These are phyloP conservation scores for Takifugu bimaculatus DNA, from an alignment of 2,113 vertebrate genomes.

Conservation along the genomic window DNA sequence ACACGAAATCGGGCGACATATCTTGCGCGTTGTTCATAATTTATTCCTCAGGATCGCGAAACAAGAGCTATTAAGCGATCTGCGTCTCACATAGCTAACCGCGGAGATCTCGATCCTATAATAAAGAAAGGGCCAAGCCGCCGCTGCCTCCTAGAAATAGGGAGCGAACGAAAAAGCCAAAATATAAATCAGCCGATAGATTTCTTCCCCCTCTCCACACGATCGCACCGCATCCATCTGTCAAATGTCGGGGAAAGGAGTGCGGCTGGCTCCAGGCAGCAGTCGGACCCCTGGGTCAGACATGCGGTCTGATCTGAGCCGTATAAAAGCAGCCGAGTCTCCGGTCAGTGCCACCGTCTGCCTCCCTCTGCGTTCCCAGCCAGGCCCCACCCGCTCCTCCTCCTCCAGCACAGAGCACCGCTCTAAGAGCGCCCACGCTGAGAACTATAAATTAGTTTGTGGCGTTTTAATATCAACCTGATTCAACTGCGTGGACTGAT, in stretches of 20 bases:
- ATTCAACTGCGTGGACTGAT: not conserved
- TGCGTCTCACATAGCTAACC: slow-evolving; percentile 69
- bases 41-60: slow-evolving; percentile 69
- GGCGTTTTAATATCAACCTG: slow-evolving; percentile 26
- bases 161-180: slow-evolving; percentile 37
- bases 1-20: slow-evolving; percentile 80
- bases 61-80: slow-evolving; percentile 52
- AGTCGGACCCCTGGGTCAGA: slow-evolving; percentile 61
- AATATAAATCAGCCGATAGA: slow-evolving; percentile 30
- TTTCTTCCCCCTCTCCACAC: slow-evolving; percentile 50
- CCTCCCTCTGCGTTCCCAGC: slow-evolving; percentile 49
- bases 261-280: slow-evolving; percentile 34
- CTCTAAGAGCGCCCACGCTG: slow-evolving; percentile 45
- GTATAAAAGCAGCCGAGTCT: slow-evolving; percentile 52
- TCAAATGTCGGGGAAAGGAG: slow-evolving; percentile 9
- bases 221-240: slow-evolving; percentile 37
- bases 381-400: slow-evolving; percentile 73
- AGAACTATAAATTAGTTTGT: slow-evolving; percentile 37
- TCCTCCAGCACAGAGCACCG: slow-evolving; percentile 58
- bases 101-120: slow-evolving; percentile 41
- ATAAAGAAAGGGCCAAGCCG: slow-evolving; percentile 60
- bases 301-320: slow-evolving; percentile 57
- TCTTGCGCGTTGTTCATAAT: slow-evolving; percentile 78
- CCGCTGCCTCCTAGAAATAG: slow-evolving; percentile 53
- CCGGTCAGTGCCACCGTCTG: slow-evolving; percentile 61